Evolutionary conservation across 2,888 invertebrate species (phyloP), one percentile per base, ranked within the genome.

Genomic region (Myathropa florea): DNA sequence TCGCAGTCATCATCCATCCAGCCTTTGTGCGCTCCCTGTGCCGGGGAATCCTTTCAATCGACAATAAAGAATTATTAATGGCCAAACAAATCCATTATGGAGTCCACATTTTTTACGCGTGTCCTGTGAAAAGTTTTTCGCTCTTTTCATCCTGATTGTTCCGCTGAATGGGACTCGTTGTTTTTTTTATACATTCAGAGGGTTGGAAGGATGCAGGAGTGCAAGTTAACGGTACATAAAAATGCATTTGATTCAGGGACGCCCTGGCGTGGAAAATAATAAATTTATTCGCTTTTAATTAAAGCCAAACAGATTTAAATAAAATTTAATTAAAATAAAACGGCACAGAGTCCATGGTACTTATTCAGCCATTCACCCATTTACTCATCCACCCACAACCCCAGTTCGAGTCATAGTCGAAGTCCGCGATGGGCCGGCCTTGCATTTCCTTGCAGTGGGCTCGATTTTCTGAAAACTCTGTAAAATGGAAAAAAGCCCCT

Each of bases 271-370:
- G 75, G 65, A 83, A 70, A 75, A 86, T 86, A 83, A 86, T 86
- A 86, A 86, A 86, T 86, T 86, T 83, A 86, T 75, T 83, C 75
- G 55, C 75, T 70, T 86, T 86, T 86, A 86, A 86, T 86, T 86
- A 86, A 86, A 83, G 86, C 71, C 86, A 86, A 86, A 86, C 86
- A 86, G 86, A 86, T 86, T 86, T 86, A 83, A 85, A 86, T 86
- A 55, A 86, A 86, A 86, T 83, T 86, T 86, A 86, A 86, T 86
- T 86, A 83, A 83, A 86, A 83, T 83, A 83, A 86, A 86, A 86
- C 79, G 65, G 60, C 78, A 65, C 70, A 73, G 65, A 78, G 70
- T 70, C 64, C 85, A 81, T 72, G 53, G 36, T 30, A n/a, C 18
- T 46, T 46, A 18, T 18, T 6, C 46, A 18, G 18, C 46, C 46